Percentiles rank a stretch among this genome's conserved stretches.
Evolutionary conservation across 2,888 invertebrate species (phyloP).

Genomic region (Chalcis sispes): DNA sequence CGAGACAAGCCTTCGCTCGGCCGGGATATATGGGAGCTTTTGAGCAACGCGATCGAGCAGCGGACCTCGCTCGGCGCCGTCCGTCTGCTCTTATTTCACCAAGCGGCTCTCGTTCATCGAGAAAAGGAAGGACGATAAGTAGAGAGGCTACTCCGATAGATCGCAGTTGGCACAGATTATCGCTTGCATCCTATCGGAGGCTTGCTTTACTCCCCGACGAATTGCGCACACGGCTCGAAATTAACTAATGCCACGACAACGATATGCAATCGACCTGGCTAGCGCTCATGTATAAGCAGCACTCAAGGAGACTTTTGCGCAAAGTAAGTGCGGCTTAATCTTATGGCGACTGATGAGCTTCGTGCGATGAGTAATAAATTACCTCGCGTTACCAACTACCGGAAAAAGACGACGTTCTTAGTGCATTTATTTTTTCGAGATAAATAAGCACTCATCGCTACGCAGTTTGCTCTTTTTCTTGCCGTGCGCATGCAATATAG

Average conservation of each 20-base stretch:
- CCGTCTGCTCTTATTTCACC: conserved; percentile 37
- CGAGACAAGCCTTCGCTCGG: conserved; percentile 68
- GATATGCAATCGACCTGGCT: conserved; percentile 70
- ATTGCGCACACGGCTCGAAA: conserved; percentile 57
- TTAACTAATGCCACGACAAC: conserved; percentile 71
- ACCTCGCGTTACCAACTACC: conserved; percentile 72
- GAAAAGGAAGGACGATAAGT: background rate
- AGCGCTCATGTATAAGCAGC: conserved; percentile 60
- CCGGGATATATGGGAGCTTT: conserved; percentile 71
- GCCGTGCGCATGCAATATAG: background rate
- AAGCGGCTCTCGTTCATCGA: too few relatives aligned
- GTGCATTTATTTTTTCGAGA: too few relatives aligned
- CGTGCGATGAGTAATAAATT: conserved; percentile 71
- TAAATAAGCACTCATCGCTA: too few relatives aligned
- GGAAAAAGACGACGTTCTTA: conserved; percentile 70
- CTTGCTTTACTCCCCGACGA: conserved; percentile 9
- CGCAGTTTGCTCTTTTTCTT: conserved; percentile 62
- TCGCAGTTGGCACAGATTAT: conserved; percentile 37
- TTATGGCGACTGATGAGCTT: conserved; percentile 63
- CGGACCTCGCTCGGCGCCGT: conserved; percentile 58
- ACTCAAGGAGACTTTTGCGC: conserved; percentile 70
- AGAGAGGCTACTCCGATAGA: background rate
- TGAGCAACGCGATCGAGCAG: conserved; percentile 69
- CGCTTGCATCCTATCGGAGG: conserved; percentile 55
- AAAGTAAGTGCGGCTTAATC: conserved; percentile 70